These are phyloP conservation scores for Pollenia amentaria DNA, from an alignment of 2,888 invertebrate species.

Conservation along the genomic window DNA sequence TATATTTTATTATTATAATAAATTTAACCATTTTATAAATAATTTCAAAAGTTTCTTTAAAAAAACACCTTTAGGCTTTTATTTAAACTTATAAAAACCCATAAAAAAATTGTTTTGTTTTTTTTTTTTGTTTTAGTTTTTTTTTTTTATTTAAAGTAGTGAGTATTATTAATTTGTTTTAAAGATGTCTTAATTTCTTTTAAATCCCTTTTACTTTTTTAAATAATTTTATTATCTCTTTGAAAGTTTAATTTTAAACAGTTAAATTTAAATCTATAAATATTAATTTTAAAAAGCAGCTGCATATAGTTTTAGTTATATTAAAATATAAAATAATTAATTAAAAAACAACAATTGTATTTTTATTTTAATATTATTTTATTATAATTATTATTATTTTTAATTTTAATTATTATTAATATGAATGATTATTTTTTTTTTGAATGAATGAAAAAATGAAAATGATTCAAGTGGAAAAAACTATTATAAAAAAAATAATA, in stretches of 20 bases:
- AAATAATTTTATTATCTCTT: slow-evolving; percentile 73
- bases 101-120: slow-evolving; percentile 70
- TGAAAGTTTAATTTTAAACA: slow-evolving; percentile 62
- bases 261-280: slow-evolving; percentile 70
- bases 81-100: slow-evolving; percentile 56
- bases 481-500: slow-evolving; percentile 78
- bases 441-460: slow-evolving; percentile 76
- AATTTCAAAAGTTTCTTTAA: slow-evolving; percentile 18
- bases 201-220: slow-evolving; percentile 64
- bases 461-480: slow-evolving; percentile 73
- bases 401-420: slow-evolving; percentile 79
- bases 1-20: slow-evolving; percentile 60
- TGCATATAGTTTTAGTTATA: slow-evolving; percentile 73
- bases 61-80: slow-evolving; percentile 43
- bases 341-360: slow-evolving; percentile 64
- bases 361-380: slow-evolving; percentile 74
- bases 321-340: slow-evolving; percentile 63
- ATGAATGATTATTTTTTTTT: slow-evolving; percentile 78
- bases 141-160: slow-evolving; percentile 53
- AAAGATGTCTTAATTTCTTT: slow-evolving; percentile 73
- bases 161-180: slow-evolving; percentile 77
- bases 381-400: slow-evolving; percentile 78
- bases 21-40: slow-evolving; percentile 41
- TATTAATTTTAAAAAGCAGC: slow-evolving; percentile 60
- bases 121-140: slow-evolving; percentile 49